phyloP scores from a whole-genome alignment of 2,888 invertebrate genomes.

The Eugnorisma glareosa region DNA sequence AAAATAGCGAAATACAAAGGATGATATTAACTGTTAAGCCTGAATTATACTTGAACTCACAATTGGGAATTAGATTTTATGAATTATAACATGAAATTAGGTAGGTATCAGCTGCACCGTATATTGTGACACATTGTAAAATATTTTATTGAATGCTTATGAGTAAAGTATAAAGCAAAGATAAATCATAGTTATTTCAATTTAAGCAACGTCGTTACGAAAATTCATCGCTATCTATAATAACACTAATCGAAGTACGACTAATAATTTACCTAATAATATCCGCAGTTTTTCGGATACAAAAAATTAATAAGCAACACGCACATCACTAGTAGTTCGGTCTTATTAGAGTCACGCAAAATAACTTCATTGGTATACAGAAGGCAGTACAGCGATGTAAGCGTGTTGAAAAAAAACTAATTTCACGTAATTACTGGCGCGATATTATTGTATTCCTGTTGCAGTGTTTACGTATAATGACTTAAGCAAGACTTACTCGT shows the following conservation, averaged over 20 bases:
- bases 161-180: not conserved
- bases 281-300: conserved; percentile 10
- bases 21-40: not conserved
- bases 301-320: not conserved
- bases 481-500: conserved; percentile 55
- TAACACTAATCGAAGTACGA: not conserved
- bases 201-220: not conserved
- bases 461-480: conserved; percentile 60
- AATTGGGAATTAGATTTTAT: not conserved
- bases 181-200: not conserved
- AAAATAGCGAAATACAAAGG: not conserved
- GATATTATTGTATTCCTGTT: conserved; percentile 59
- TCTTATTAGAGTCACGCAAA: conserved; percentile 75
- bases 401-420: conserved; percentile 66
- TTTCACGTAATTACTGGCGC: conserved; percentile 59
- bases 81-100: not conserved
- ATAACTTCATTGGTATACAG: conserved; percentile 77
- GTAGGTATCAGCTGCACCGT: not conserved
- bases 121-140: not conserved
- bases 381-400: conserved; percentile 16
- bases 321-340: conserved; percentile 51
- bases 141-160: not conserved
- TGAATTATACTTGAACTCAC: not conserved
- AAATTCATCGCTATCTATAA: not conserved
- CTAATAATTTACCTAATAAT: not conserved